phyloP scores from a whole-genome alignment of 2,113 vertebrate genomes.

The Zosterops japonicus region DNA sequence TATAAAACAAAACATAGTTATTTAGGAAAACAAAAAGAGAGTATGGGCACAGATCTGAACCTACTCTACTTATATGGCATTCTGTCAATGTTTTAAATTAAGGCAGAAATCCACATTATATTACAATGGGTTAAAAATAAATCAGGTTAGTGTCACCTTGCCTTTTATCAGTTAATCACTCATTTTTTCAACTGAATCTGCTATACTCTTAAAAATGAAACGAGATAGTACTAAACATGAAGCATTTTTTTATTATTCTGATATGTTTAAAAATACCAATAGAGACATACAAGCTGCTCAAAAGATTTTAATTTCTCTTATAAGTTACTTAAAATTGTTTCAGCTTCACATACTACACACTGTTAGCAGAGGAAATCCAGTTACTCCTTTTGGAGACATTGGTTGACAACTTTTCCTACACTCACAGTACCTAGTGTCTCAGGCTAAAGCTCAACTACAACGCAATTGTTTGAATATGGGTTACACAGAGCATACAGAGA shows the following conservation, averaged over 20 bases:
- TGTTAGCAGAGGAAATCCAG: background rate
- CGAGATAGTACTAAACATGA: background rate
- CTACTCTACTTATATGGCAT: background rate
- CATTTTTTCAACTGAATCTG: background rate
- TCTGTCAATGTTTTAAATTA: background rate
- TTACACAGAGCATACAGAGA: background rate
- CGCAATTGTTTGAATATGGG: background rate
- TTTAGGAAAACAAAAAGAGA: background rate
- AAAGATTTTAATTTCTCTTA: background rate
- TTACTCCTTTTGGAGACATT: background rate
- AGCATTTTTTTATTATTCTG: background rate
- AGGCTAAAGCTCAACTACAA: background rate
- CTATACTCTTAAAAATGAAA: background rate
- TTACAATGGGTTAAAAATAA: background rate
- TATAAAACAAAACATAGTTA: background rate
- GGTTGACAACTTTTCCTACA: background rate
- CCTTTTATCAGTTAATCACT: background rate
- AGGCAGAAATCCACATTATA: background rate
- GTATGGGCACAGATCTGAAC: background rate
- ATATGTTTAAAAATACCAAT: background rate
- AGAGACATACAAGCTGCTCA: background rate
- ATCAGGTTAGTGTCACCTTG: background rate
- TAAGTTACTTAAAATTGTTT: background rate
- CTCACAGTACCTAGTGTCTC: background rate
- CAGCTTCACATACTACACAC: background rate